phyloP scores from a whole-genome alignment of 2,797 vertebrate genomes.

The Huso huso region DNA sequence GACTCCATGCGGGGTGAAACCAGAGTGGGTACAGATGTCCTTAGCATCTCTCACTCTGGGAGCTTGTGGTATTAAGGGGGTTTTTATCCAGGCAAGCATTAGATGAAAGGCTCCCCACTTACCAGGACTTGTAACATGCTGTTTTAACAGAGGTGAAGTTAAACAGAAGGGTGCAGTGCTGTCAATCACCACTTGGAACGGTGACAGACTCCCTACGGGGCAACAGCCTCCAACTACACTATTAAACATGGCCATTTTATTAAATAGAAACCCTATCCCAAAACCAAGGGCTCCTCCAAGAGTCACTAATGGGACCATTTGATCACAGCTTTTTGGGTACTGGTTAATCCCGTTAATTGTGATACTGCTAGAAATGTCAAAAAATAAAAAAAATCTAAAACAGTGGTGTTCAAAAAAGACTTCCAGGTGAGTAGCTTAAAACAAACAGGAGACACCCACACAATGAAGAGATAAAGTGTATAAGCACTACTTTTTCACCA shows the following conservation, averaged over 20 bases:
- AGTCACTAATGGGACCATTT: constrained; percentile 18
- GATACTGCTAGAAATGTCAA: background rate
- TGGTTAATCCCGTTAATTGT: background rate
- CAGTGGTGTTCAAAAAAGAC: no score
- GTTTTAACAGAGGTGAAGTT: constrained; percentile 5
- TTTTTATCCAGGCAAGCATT: background rate
- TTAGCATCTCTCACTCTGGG: background rate
- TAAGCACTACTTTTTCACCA: no score
- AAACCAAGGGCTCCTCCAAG: constrained; percentile 5
- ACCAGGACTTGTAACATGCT: background rate
- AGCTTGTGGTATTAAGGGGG: background rate
- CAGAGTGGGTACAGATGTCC: background rate
- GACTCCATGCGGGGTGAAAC: background rate
- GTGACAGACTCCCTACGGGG: constrained; percentile 14
- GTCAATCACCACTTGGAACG: constrained; percentile 14
- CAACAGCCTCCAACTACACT: constrained; percentile 14
- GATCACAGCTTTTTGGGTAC: background rate
- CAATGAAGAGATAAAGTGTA: background rate
- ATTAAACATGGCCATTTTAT: background rate
- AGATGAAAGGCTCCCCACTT: background rate
- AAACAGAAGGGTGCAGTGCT: constrained; percentile 10
- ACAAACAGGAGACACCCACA: no score
- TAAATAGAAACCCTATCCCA: no score
- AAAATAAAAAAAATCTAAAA: background rate
- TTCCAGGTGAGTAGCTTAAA: no score